Evolutionary conservation across 2,113 vertebrate species (phyloP).

Genomic region (Turnix velox): DNA sequence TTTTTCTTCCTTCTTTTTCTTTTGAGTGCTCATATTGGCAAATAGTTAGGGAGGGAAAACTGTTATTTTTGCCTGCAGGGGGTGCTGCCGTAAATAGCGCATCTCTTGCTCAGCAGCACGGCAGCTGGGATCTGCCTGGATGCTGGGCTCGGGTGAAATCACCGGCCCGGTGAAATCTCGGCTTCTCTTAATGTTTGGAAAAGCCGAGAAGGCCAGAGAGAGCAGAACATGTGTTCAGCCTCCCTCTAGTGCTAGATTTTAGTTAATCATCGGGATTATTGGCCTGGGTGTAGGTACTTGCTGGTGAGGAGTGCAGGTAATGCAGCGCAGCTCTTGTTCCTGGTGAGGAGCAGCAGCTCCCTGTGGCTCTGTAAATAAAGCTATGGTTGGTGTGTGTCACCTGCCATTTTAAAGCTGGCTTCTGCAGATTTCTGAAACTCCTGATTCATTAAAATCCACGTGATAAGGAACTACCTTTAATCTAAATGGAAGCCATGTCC

Average conservation of each 20-base stretch:
- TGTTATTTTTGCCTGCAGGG: not conserved
- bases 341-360: not conserved
- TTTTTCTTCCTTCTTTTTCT: not conserved
- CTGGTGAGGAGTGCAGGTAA: not conserved
- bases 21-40: not conserved
- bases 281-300: not conserved
- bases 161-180: no score
- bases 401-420: not conserved
- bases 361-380: not conserved
- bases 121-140: not conserved
- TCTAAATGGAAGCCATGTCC: constrained; percentile 15
- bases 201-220: not conserved
- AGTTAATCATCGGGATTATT: not conserved
- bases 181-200: not conserved
- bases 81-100: not conserved
- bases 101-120: not conserved
- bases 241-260: constrained; percentile 62
- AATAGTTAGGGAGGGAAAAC: not conserved
- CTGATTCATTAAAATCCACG: not conserved
- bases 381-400: not conserved
- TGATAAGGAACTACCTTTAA: constrained; percentile 29
- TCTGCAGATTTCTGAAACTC: not conserved
- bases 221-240: constrained; percentile 30
- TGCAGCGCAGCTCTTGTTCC: fast-evolving
- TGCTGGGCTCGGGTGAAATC: not conserved